Base-by-base conservation (phyloP, 1,140 invertebrate genomes). In the Nasonia giraulti region DNA sequence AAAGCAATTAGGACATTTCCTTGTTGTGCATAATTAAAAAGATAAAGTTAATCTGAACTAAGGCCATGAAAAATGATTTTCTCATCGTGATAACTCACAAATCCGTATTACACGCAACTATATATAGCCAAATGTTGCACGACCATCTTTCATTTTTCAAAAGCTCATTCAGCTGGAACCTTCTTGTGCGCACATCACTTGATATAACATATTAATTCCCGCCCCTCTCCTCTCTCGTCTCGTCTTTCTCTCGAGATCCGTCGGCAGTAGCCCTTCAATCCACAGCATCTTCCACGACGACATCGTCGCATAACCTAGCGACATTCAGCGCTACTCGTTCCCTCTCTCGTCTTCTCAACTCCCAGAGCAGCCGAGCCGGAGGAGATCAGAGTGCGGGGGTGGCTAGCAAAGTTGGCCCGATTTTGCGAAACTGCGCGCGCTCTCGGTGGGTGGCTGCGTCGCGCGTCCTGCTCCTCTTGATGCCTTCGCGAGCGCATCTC, bases 361-460 rank as follows among this genome's bases (percentile, higher is more conserved):
- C 27, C 31, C 68, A 11, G 14, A 33, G 68, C 23, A 71, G 68
- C 40, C 37, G 33, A 31, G 2, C 68, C 33, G 62, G 33, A 17
- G 62, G 33, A 17, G 68, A 62, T 75, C 80, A n/a, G 33, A 23
- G 73, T 66, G 6, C 71, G 40, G 8, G 14, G 76, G 27, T 62
- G 55, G 55, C 17, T n/a, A 2, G 37, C 23, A 27, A 83, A 71
- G 37, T 27, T 71, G 75, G 31, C 75, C 66, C 76, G 76, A 79
- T 84, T 73, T 79, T 20, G 44, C 31, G 82, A 79, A 55, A 62
- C 76, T 77, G 81, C 50, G 62, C 50, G 73, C 55, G 74, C 74
- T 33, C 33, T 20, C 27, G 20, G 17, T 20, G 55, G 17, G 20
- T n/a, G 55, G 50, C 31, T 62, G 47, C 23, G n/a, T 62, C 62